Percentiles rank a stretch among this genome's conserved stretches.
phyloP scores from a whole-genome alignment of 2,888 invertebrate species.

The Phanerotoma sp. region DNA sequence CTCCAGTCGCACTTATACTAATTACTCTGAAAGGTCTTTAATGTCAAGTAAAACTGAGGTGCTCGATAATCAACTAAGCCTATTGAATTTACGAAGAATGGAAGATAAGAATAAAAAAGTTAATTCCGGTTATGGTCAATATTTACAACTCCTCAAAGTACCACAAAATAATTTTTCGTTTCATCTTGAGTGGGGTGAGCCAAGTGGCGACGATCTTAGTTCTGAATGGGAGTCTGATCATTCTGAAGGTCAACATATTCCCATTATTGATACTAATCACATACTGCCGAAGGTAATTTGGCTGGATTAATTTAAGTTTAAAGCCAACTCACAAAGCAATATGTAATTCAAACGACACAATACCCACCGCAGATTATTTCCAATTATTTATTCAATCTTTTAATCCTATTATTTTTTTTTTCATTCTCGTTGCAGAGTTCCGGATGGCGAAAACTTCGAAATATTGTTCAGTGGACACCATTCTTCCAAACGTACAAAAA shows the following conservation, averaged over 20 bases:
- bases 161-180: conserved; percentile 58
- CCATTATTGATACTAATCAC: conserved; percentile 27
- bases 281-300: conserved; percentile 32
- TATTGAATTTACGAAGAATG: too few species aligned
- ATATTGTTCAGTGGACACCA: conserved; percentile 95
- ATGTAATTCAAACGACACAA: neutral
- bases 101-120: conserved; percentile 5
- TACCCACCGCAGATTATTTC: neutral
- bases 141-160: conserved; percentile 75
- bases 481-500: conserved; percentile 97
- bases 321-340: neutral
- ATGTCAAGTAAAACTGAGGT: too few species aligned
- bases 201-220: conserved; percentile 88
- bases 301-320: neutral
- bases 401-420: conserved; percentile 26
- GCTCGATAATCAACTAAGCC: too few species aligned
- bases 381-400: conserved; percentile 5
- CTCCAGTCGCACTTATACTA: conserved; percentile 3
- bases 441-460: conserved; percentile 91
- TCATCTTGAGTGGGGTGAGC: conserved; percentile 80
- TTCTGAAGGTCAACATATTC: conserved; percentile 31
- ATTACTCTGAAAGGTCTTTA: conserved; percentile 5
- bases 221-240: conserved; percentile 88
- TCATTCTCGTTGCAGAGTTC: conserved; percentile 71
- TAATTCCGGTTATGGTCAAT: conserved; percentile 70